Evolutionary conservation across 1,140 invertebrate genomes (phyloP).

Genomic region (Heliconius nattereri): DNA sequence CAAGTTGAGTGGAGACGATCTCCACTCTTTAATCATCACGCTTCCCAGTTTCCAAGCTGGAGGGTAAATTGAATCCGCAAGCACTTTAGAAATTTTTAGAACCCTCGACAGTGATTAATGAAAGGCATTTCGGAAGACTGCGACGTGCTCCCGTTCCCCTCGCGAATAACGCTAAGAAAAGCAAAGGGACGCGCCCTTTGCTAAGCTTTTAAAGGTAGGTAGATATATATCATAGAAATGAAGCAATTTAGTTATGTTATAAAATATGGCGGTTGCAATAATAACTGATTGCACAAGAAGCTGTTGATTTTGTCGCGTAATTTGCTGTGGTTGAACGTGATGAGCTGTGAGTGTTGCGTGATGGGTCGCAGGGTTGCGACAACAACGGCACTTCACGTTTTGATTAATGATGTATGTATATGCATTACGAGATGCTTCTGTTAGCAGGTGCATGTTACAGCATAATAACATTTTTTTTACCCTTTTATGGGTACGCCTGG

Average conservation of each 20-base stretch:
- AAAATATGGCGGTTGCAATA: conserved; percentile 65
- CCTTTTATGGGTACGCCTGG: no score
- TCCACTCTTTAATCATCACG: conserved; percentile 63
- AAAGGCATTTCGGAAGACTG: conserved; percentile 67
- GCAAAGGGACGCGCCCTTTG: conserved; percentile 58
- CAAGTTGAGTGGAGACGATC: no score
- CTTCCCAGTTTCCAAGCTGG: conserved; percentile 65
- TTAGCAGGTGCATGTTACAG: conserved; percentile 39
- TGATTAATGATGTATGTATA: conserved; percentile 47
- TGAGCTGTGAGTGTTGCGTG: conserved; percentile 57
- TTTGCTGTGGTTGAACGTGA: conserved; percentile 69
- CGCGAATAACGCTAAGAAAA: conserved; percentile 51
- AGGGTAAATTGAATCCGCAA: conserved; percentile 75
- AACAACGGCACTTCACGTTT: conserved; percentile 49
- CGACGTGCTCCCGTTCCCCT: conserved; percentile 53
- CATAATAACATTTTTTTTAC: conserved; percentile 18
- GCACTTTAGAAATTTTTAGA: conserved; percentile 76
- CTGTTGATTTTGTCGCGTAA: conserved; percentile 55
- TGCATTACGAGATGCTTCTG: conserved; percentile 40
- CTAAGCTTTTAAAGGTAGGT: conserved; percentile 22
- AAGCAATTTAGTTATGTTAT: conserved; percentile 65
- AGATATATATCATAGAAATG: conserved; percentile 46
- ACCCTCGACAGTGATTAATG: conserved; percentile 78
- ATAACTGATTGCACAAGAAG: conserved; percentile 54
- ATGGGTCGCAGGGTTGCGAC: conserved; percentile 32